Base-by-base conservation (phyloP, 2,888 invertebrate species). In the Hirtodrosophila confusa region DNA sequence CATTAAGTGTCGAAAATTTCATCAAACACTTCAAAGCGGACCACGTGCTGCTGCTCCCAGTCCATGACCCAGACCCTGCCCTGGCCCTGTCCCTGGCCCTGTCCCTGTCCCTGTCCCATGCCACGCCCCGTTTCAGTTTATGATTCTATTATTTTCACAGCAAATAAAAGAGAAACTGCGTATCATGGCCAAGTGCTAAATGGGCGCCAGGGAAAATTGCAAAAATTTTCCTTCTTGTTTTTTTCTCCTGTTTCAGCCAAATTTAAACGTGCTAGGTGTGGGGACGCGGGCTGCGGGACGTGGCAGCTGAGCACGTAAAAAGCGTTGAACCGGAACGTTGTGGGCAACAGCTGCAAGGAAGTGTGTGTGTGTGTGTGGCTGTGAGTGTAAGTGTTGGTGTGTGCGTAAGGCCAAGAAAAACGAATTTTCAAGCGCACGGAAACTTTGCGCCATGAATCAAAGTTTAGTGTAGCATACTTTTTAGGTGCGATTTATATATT, bases 401-500 rank as follows among this genome's bases (percentile, higher is more conserved):
- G 63, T 77, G 77, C 60, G 75, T 86, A 86, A 69, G 85, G 80
- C 69, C 78, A 75, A 77, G 66, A 60, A 80, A 86, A 80, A 77
- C 78, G 85, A 86, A 86, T 82, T 86, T 80, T 70, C 87, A 87
- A 80, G 80, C 87, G 82, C 84, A 78, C 82, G 75, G 56, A 87
- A 82, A 82, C 78, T 82, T 80, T 82, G 73, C 51, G 88, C 88
- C 83, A 88, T 88, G 84, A 84, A 87, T 84, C 89, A 85, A 89
- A 88, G 83, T 84, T 83, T 84, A 77, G 80, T 82, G 80, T 85
- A 85, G 86, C 86, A 85, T 80, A 86, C 86, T 86, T 88, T 79
- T 88, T 86, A 88, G 89, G 89, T 79, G 88, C 86, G 85, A 89
- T 88, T 88, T 88, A 86, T 88, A 84, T 86, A 78, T 89, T 86